A percentile compares a stretch with the other conserved stretches of the same genome.
Evolutionary conservation across 2,113 vertebrate species (phyloP).

Genomic region (Fregata magnificens): DNA sequence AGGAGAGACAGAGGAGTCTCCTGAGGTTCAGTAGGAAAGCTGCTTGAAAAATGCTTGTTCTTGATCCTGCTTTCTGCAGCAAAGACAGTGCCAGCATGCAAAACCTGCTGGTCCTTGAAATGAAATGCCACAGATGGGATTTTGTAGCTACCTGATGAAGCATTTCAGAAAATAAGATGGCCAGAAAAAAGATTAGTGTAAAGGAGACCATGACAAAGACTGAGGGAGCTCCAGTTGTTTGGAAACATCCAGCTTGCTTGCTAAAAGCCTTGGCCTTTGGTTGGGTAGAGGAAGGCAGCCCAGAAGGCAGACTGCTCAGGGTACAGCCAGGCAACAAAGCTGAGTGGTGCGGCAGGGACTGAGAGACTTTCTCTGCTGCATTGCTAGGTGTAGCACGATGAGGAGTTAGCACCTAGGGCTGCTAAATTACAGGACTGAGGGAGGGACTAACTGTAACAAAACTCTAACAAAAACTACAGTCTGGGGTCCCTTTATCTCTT

Average conservation of each 20-base stretch:
- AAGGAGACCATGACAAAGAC: background rate
- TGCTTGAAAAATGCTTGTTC: background rate
- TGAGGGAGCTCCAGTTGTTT: background rate
- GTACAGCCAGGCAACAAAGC: background rate
- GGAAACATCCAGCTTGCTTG: background rate
- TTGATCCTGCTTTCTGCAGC: background rate
- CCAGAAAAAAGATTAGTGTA: background rate
- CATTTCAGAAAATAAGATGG: background rate
- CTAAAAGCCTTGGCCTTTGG: background rate
- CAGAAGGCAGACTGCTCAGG: background rate
- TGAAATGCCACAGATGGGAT: background rate
- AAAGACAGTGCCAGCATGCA: background rate
- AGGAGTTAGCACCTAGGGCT: background rate
- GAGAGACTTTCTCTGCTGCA: background rate
- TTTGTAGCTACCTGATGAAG: background rate
- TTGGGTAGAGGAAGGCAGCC: background rate
- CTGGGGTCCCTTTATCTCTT: background rate
- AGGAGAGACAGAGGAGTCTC: background rate
- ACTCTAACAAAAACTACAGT: background rate
- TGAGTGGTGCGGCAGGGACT: background rate
- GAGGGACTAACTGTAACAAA: background rate
- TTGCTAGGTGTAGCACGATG: background rate
- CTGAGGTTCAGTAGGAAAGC: background rate
- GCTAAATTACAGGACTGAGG: background rate
- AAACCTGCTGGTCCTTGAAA: background rate